Percentiles rank a stretch among this genome's conserved stretches.
These are phyloP conservation scores for Cathartes aura DNA, from an alignment of 2,113 vertebrate species.

Conservation along the genomic window DNA sequence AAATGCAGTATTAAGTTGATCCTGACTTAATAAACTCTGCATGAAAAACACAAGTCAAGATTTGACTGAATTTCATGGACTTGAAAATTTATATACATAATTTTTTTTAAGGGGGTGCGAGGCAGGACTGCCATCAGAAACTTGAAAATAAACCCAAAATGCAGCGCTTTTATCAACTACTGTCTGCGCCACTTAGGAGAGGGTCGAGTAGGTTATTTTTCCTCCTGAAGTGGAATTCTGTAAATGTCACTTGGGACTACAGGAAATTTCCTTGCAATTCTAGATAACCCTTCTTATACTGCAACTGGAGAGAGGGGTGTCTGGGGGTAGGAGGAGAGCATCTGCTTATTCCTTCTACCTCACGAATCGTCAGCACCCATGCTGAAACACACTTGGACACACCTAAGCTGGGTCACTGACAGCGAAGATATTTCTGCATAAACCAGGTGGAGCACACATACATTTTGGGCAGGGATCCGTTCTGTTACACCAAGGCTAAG, in stretches of 20 bases:
- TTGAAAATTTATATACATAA: neutral
- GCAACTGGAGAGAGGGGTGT: neutral
- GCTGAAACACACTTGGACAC: neutral
- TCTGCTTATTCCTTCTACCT: neutral
- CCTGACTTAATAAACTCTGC: neutral
- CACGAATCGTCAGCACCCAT: neutral
- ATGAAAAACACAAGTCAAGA: conserved; percentile 2
- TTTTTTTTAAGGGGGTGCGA: neutral
- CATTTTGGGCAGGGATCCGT: neutral
- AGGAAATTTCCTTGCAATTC: neutral
- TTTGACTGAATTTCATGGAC: neutral
- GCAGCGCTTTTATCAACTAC: neutral
- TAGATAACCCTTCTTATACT: neutral
- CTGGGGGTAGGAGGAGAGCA: neutral
- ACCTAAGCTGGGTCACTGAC: neutral
- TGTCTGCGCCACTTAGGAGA: neutral
- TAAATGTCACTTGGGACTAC: neutral
- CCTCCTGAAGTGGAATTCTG: neutral
- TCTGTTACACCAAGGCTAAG: neutral
- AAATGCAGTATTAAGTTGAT: neutral
- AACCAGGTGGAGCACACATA: neutral
- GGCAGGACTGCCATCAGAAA: neutral
- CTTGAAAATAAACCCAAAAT: neutral
- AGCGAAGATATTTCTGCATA: neutral
- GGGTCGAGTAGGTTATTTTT: neutral